These are phyloP conservation scores for Enteromius paludinosus DNA, from an alignment of 2,797 vertebrate genomes.

Conservation along the genomic window DNA sequence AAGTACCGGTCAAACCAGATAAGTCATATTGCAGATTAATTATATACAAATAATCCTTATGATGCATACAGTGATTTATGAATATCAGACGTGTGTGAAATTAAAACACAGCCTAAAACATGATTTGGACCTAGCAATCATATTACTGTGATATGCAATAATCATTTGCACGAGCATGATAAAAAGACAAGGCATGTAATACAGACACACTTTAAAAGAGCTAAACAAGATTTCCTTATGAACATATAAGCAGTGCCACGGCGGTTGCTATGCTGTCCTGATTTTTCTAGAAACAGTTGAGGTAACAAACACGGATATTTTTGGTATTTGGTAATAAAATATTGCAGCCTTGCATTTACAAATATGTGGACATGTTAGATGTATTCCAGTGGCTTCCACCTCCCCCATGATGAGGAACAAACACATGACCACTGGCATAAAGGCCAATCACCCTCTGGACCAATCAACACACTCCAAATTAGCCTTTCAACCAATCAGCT, in stretches of 20 bases:
- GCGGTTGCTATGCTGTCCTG: not conserved
- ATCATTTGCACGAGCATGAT: not conserved
- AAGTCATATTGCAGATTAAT: slow-evolving; percentile 76
- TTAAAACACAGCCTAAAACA: not conserved
- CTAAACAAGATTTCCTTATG: not conserved
- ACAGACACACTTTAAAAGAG: not conserved
- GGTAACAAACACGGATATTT: not conserved
- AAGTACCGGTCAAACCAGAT: slow-evolving; percentile 75
- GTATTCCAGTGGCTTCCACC: slow-evolving; percentile 44
- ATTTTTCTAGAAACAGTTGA: not conserved
- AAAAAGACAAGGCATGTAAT: not conserved
- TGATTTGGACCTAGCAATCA: not conserved
- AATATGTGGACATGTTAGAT: slow-evolving; percentile 33
- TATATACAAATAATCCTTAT: slow-evolving; percentile 72
- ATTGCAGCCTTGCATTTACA: slow-evolving; percentile 25
- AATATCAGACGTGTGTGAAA: not conserved
- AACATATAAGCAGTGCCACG: not conserved
- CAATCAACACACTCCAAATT: slow-evolving; percentile 47
- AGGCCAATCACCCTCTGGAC: slow-evolving; percentile 44
- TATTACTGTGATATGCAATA: not conserved
- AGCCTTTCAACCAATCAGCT: slow-evolving; percentile 59
- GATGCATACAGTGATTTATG: slow-evolving; percentile 38
- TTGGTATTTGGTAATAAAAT: not conserved
- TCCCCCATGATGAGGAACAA: slow-evolving; percentile 42
- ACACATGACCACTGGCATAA: slow-evolving; percentile 49